phyloP scores from a whole-genome alignment of 2,888 invertebrate species.

The Tinea semifulvella region DNA sequence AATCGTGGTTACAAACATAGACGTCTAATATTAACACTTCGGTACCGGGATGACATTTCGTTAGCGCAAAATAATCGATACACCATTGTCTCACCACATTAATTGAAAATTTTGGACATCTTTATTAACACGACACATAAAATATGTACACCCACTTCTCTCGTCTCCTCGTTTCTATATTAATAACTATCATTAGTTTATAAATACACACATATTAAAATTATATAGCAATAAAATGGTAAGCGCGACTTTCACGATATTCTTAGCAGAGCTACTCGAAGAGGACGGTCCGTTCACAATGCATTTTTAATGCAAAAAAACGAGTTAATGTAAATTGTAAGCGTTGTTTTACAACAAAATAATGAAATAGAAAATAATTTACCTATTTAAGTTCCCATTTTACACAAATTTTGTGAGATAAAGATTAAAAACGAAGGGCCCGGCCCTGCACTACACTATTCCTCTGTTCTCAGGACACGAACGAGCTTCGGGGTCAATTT shows the following conservation, averaged over 20 bases:
- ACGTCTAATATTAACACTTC: conserved; percentile 66
- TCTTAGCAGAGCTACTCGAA: conserved; percentile 51
- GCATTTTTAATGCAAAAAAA: conserved; percentile 36
- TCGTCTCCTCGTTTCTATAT: conserved; percentile 23
- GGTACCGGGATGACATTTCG: conserved; percentile 64
- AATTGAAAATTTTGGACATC: conserved; percentile 46
- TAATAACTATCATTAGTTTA: conserved; percentile 29
- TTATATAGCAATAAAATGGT: conserved; percentile 44
- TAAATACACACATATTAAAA: conserved; percentile 45
- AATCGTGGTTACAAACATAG: conserved; percentile 58
- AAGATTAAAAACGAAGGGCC: conserved; percentile 61
- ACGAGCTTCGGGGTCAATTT: conserved; percentile 67
- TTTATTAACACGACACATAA: conserved; percentile 18
- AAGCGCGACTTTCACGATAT: conserved; percentile 58
- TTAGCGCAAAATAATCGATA: conserved; percentile 66
- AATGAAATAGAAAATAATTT: conserved; percentile 39
- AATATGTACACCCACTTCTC: conserved; percentile 8
- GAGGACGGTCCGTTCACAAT: conserved; percentile 37
- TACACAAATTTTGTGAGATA: conserved; percentile 54
- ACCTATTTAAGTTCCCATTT: conserved; percentile 68
- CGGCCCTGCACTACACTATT: conserved; percentile 61
- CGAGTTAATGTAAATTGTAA: neutral
- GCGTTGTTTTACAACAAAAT: neutral
- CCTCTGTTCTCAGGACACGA: conserved; percentile 60
- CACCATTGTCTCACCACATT: conserved; percentile 64